Conservation (phyloP, 2,888 invertebrate genomes). For the Agriopis aurantiaria region DNA sequence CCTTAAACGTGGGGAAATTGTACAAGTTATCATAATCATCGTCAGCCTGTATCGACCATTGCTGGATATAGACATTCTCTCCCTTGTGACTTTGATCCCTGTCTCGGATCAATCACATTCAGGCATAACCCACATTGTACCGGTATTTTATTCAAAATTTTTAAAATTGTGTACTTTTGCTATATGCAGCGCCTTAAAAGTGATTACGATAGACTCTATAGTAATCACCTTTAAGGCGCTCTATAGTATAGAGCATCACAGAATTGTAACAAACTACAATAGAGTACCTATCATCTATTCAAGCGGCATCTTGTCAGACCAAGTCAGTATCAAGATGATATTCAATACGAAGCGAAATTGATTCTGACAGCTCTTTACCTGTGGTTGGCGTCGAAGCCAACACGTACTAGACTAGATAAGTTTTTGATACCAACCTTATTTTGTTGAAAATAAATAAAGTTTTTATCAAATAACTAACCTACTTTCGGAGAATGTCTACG, state of each 20-base stretch:
- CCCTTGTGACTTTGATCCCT: too few relatives aligned
- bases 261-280: background rate
- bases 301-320: constrained; percentile 31
- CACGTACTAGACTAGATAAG: constrained; percentile 24
- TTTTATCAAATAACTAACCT: constrained; percentile 5
- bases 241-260: constrained; percentile 11
- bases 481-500: constrained; percentile 12
- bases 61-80: too few relatives aligned
- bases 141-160: too few relatives aligned
- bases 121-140: too few relatives aligned
- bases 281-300: constrained; percentile 10
- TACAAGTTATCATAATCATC: too few relatives aligned
- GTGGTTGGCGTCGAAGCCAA: constrained; percentile 25
- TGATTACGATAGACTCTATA: too few relatives aligned
- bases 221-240: too few relatives aligned
- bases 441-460: constrained; percentile 16
- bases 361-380: constrained; percentile 35
- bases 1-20: too few relatives aligned
- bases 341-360: constrained; percentile 38
- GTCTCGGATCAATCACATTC: too few relatives aligned
- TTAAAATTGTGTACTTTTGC: too few relatives aligned
- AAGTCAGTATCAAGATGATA: constrained; percentile 34
- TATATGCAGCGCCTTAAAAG: too few relatives aligned
- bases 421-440: constrained; percentile 18
- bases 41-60: too few relatives aligned